These are phyloP conservation scores for Lycocorax pyrrhopterus DNA, from an alignment of 2,113 vertebrate species.

Conservation along the genomic window DNA sequence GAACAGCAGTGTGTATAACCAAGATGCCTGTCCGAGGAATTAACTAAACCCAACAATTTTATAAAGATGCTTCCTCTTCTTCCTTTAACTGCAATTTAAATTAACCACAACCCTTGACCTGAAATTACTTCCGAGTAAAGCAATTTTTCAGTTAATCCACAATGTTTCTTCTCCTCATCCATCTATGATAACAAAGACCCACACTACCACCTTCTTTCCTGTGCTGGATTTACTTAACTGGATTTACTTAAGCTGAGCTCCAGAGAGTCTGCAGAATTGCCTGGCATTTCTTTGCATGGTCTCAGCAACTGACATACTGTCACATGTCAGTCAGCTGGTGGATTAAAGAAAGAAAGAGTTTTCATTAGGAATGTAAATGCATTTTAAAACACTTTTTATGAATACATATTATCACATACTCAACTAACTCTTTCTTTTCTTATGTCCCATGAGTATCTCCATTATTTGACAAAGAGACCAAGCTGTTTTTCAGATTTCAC, in stretches of 20 bases:
- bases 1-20: not conserved
- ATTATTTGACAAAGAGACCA: not conserved
- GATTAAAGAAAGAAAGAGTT: not conserved
- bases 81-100: not conserved
- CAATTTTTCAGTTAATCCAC: not conserved
- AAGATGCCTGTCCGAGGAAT: not conserved
- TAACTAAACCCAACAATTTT: not conserved
- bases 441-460: not conserved
- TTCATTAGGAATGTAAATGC: constrained; percentile 3
- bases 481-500: not conserved
- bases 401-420: not conserved
- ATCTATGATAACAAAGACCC: not conserved
- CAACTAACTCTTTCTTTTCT: not conserved
- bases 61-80: not conserved
- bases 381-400: not conserved
- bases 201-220: not conserved
- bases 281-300: not conserved
- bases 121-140: not conserved
- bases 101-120: not conserved
- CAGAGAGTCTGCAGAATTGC: not conserved
- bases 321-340: not conserved
- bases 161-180: not conserved
- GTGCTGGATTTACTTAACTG: constrained; percentile 36
- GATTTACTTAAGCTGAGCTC: constrained; percentile 10
- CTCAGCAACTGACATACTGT: not conserved